These are phyloP conservation scores for Papilio glaucus DNA, from an alignment of 1,140 invertebrate species.

Conservation along the genomic window DNA sequence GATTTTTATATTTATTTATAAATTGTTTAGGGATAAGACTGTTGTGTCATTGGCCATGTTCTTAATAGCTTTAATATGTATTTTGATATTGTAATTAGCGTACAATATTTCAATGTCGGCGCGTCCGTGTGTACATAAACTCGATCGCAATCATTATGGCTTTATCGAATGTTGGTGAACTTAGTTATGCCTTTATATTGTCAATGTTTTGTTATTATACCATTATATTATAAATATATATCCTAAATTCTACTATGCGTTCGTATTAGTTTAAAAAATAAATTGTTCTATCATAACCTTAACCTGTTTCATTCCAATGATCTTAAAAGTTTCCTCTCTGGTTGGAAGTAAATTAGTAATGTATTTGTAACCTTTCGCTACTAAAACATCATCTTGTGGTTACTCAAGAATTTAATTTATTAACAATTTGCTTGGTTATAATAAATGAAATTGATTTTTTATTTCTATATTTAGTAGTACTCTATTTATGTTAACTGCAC, in stretches of 20 bases:
- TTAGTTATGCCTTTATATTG: conserved; percentile 78
- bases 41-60: conserved; percentile 74
- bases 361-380: too few species aligned
- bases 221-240: conserved; percentile 81
- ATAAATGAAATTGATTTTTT: too few species aligned
- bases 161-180: conserved; percentile 78
- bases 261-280: conserved; percentile 81
- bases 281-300: conserved; percentile 76
- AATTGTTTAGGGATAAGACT: conserved; percentile 70
- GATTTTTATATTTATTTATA: conserved; percentile 52
- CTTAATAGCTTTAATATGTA: conserved; percentile 74
- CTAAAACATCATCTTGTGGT: too few species aligned
- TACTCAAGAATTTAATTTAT: too few species aligned
- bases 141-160: conserved; percentile 71
- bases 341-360: too few species aligned
- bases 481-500: too few species aligned
- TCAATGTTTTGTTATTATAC: conserved; percentile 81
- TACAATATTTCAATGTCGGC: conserved; percentile 52
- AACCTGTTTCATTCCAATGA: conserved; percentile 48
- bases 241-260: conserved; percentile 81
- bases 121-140: conserved; percentile 67
- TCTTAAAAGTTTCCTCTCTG: too few species aligned
- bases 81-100: conserved; percentile 61
- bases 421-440: too few species aligned
- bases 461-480: too few species aligned